Evolutionary conservation across 2,888 invertebrate species (phyloP).

Genomic region (Panzeria rudis): DNA sequence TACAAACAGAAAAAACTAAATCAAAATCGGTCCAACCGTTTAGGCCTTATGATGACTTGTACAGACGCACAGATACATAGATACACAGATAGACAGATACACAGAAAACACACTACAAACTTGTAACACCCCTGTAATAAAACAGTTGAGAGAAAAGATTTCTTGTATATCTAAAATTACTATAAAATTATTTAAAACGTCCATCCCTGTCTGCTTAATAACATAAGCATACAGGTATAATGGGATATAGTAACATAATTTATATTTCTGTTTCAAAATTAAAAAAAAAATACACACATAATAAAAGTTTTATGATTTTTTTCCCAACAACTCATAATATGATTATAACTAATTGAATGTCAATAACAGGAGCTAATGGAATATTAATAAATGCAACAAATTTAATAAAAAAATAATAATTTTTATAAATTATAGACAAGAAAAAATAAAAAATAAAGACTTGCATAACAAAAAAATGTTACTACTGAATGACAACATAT

Average conservation of each 20-base stretch:
- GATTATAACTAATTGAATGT: slow-evolving; percentile 70
- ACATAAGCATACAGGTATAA: not conserved
- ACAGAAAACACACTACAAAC: too few relatives aligned
- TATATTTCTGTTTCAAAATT: slow-evolving; percentile 14
- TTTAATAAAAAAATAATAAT: slow-evolving; percentile 28
- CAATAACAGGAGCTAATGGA: slow-evolving; percentile 68
- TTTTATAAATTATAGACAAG: slow-evolving; percentile 35
- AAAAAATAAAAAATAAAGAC: slow-evolving; percentile 20
- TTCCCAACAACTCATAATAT: slow-evolving; percentile 53
- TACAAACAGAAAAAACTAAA: too few relatives aligned
- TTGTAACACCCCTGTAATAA: too few relatives aligned
- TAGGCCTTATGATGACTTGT: too few relatives aligned
- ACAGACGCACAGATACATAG: too few relatives aligned
- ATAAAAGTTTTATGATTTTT: slow-evolving; percentile 12
- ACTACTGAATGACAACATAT: slow-evolving; percentile 15
- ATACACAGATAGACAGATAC: too few relatives aligned
- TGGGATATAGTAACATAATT: slow-evolving; percentile 29
- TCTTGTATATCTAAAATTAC: too few relatives aligned
- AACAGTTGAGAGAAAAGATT: too few relatives aligned
- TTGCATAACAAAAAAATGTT: not conserved
- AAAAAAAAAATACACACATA: not conserved
- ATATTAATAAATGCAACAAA: slow-evolving; percentile 61
- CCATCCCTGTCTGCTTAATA: slow-evolving; percentile 1
- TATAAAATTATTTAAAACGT: not conserved
- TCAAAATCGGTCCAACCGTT: too few relatives aligned